Percentiles rank a stretch among this genome's conserved stretches.
Evolutionary conservation across 2,888 invertebrate genomes (phyloP).

Genomic region (Uropetala carovei): DNA sequence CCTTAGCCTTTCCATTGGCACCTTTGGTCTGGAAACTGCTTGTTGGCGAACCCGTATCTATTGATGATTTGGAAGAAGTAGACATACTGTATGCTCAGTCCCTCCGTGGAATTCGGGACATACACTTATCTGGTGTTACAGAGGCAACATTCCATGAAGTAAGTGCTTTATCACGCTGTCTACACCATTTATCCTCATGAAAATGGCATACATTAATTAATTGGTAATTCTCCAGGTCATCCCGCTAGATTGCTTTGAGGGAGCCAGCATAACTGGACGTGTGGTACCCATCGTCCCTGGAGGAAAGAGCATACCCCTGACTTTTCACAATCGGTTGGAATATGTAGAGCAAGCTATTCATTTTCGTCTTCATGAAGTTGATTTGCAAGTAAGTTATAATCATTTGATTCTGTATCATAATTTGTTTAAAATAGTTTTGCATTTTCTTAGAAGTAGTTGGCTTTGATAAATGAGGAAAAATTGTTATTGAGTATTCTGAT

Average conservation of each 20-base stretch:
- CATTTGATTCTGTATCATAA: no score
- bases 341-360: conserved; percentile 80
- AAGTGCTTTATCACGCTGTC: conserved; percentile 43
- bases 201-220: not conserved
- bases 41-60: conserved; percentile 78
- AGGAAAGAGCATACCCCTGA: conserved; percentile 79
- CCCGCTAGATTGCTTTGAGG: conserved; percentile 81
- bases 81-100: conserved; percentile 79
- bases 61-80: conserved; percentile 81
- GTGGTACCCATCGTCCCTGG: conserved; percentile 81
- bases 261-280: conserved; percentile 79
- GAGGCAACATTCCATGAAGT: conserved; percentile 80
- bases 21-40: conserved; percentile 81
- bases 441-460: no score
- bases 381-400: conserved; percentile 76
- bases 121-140: conserved; percentile 79
- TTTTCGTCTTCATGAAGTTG: conserved; percentile 80
- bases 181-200: no score
- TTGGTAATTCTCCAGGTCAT: conserved; percentile 74
- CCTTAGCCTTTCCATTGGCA: conserved; percentile 80
- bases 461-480: no score
- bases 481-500: no score
- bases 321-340: conserved; percentile 79
- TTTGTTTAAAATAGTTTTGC: no score
- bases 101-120: conserved; percentile 79